Evolutionary conservation across 2,888 invertebrate genomes (phyloP).

Genomic region (Brachylomia viminalis): DNA sequence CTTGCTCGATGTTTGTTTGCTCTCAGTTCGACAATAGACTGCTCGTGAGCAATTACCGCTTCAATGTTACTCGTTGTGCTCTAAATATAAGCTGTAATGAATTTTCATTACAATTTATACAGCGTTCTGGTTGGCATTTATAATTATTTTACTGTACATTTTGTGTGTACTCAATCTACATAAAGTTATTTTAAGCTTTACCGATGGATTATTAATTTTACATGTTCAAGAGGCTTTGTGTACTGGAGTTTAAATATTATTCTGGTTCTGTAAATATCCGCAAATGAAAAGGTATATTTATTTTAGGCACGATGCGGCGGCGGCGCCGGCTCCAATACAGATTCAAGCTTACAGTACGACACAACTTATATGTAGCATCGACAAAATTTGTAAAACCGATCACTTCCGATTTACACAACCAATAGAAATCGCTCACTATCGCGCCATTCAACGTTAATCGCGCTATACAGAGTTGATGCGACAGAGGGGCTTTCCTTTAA

Average conservation of each 20-base stretch:
- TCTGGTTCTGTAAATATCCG: constrained; percentile 37
- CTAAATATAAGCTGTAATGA: constrained; percentile 58
- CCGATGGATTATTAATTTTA: constrained; percentile 41
- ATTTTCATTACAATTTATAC: constrained; percentile 62
- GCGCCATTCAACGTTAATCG: too few species aligned
- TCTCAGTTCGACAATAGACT: constrained; percentile 52
- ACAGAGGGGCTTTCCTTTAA: too few species aligned
- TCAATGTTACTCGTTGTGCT: constrained; percentile 56
- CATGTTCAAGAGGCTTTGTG: constrained; percentile 40
- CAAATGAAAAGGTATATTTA: constrained; percentile 25
- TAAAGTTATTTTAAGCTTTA: constrained; percentile 51
- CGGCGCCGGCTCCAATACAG: neutral
- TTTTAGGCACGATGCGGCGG: constrained; percentile 14
- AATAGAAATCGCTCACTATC: too few species aligned
- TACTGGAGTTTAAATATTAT: constrained; percentile 36
- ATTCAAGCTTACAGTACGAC: neutral
- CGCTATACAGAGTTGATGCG: too few species aligned
- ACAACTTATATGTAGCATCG: too few species aligned
- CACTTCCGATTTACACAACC: too few species aligned
- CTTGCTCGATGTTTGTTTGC: constrained; percentile 43
- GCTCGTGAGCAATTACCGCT: constrained; percentile 52
- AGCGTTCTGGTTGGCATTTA: constrained; percentile 51
- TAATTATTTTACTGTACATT: constrained; percentile 50
- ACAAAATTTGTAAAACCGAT: too few species aligned
- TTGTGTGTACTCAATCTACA: constrained; percentile 47